phyloP scores from a whole-genome alignment of 2,113 vertebrate species.

The Triplophysa tibetana region DNA sequence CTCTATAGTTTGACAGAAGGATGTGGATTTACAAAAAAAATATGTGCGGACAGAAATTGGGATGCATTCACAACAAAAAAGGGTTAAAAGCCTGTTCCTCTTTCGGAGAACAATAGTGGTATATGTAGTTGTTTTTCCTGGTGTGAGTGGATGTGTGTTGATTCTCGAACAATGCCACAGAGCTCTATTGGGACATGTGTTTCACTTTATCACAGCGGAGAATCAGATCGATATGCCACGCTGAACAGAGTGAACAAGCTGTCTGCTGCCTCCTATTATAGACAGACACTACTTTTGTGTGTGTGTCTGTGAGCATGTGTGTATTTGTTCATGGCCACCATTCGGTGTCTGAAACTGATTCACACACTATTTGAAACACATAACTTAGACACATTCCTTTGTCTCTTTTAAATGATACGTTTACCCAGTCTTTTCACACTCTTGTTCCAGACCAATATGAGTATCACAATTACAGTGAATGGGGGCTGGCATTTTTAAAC shows the following conservation, averaged over 20 bases:
- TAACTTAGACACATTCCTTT: constrained; percentile 2
- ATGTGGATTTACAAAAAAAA: background rate
- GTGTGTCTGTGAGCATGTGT: background rate
- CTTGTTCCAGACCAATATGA: no score
- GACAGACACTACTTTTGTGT: background rate
- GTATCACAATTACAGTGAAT: no score
- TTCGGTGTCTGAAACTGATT: background rate
- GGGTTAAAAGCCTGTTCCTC: background rate
- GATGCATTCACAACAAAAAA: background rate
- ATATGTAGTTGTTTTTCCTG: background rate
- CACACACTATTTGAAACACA: background rate
- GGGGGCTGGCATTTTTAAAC: no score
- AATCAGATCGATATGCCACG: constrained; percentile 37
- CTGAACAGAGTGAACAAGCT: constrained; percentile 26
- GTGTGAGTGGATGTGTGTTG: constrained; percentile 14
- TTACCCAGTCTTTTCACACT: background rate
- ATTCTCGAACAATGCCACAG: constrained; percentile 22
- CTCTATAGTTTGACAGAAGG: background rate
- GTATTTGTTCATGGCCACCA: background rate
- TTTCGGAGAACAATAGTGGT: background rate
- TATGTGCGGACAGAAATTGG: background rate
- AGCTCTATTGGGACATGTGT: constrained; percentile 21
- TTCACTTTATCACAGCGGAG: constrained; percentile 27
- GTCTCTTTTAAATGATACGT: constrained; percentile 19
- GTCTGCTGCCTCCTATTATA: constrained; percentile 16